Evolutionary conservation across 2,113 vertebrate genomes (phyloP), one percentile per base, ranked within the genome.

Genomic region (Pelodiscus sinensis): DNA sequence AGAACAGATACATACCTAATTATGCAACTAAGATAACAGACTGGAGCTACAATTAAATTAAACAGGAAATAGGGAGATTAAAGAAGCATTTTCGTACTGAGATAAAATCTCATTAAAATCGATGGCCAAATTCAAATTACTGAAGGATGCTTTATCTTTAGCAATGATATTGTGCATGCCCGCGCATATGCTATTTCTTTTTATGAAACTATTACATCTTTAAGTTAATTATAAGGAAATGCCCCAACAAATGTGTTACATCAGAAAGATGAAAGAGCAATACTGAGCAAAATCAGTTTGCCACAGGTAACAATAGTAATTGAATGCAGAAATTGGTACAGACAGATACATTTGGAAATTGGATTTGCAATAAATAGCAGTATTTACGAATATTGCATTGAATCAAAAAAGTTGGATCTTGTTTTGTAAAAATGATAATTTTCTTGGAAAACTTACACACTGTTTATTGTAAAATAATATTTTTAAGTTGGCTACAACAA

Each of bases 41-140:
- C 94, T 87, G 94, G 29, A 92, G 87, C 92, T 85, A 96, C 95
- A 95, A 97, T 89, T 93, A 91, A 97, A 96, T 95, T 93, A 95
- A 93, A 89, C 88, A 96, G 92, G 94, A 97, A 97, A 95, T 62
- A 95, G 87, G 54, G 84, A 77, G 84, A 96, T 85, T 91, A 88
- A 96, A 96, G 93, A 84, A 93, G 38, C 38, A 93, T 95, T 96
- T 94, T 93, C 38, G 82, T 82, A 97, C 95, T 87, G 97, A 92
- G 58, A 93, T 78, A 97, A 97, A 93, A 97, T 85, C 92, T 96
- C 92, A 97, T 92, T 97, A 95, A 90, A 96, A 96, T 90, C 90
- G 92, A 97, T 89, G 0, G 1, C 29, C 50, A 92, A 96, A 97
- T 97, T 96, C 95, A 94, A 97, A 95, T 92, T 93, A 96, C 92